phyloP scores from a whole-genome alignment of 1,140 invertebrate species.

The Danaus plexippus region DNA sequence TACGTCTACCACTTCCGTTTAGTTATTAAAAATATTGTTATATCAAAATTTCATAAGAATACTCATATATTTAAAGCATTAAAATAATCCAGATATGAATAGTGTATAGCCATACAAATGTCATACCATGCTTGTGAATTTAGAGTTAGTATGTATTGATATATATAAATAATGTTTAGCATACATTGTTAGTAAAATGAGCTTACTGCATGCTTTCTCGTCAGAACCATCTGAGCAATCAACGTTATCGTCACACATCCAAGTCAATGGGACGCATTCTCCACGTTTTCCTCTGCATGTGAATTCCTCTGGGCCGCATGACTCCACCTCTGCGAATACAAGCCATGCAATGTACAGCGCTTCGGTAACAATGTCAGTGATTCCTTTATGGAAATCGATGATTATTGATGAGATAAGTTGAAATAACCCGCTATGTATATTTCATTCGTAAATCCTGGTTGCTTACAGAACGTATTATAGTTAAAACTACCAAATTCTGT shows the following conservation, averaged over 20 bases:
- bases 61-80: background rate
- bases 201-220: constrained; percentile 92
- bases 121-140: background rate
- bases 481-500: no score
- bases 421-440: no score
- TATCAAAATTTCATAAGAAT: no score
- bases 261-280: constrained; percentile 90
- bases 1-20: no score
- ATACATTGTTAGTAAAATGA: background rate
- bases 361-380: no score
- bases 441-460: no score
- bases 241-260: constrained; percentile 91
- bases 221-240: constrained; percentile 93
- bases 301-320: constrained; percentile 89
- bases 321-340: constrained; percentile 78
- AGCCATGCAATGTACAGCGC: constrained; percentile 39
- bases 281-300: constrained; percentile 83
- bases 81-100: background rate
- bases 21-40: background rate
- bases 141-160: constrained; percentile 19
- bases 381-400: no score
- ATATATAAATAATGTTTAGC: constrained; percentile 12
- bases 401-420: no score
- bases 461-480: no score
- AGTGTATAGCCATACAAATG: background rate